These are phyloP conservation scores for Peromyscus attwateri DNA, from an alignment of 2,797 vertebrate genomes.

Conservation along the genomic window DNA sequence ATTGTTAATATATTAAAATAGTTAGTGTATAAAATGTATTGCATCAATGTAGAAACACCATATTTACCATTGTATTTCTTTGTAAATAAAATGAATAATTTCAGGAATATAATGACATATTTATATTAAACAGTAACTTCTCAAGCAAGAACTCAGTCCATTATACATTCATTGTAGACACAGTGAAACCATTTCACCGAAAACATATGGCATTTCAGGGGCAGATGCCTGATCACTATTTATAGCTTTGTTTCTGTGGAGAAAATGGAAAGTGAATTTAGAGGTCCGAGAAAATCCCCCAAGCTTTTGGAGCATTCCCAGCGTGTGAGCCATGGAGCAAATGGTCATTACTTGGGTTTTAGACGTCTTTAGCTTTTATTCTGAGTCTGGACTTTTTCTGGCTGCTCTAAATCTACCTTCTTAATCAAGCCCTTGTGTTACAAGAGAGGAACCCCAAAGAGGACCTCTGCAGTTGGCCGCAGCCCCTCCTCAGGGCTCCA, in stretches of 20 bases:
- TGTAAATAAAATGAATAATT: not conserved
- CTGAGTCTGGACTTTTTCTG: slow-evolving; percentile 49
- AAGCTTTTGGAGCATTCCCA: slow-evolving; percentile 12
- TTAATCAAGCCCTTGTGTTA: slow-evolving; percentile 15
- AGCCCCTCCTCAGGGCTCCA: not conserved
- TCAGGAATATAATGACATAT: not conserved
- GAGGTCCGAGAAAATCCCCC: slow-evolving; percentile 47
- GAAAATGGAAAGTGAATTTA: slow-evolving; percentile 62
- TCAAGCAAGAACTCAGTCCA: not conserved
- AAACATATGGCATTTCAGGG: slow-evolving; percentile 30
- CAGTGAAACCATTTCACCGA: not conserved
- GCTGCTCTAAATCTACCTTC: slow-evolving; percentile 57
- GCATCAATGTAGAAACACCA: not conserved
- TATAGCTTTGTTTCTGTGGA: slow-evolving; percentile 28
- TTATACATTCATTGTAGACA: slow-evolving; percentile 7
- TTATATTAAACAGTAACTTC: not conserved
- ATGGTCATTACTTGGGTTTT: slow-evolving; percentile 39
- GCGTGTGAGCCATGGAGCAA: not conserved
- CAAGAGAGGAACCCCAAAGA: not conserved
- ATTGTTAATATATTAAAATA: not conserved
- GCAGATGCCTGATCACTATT: not conserved
- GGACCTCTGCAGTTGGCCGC: not conserved
- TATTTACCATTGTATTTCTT: not conserved
- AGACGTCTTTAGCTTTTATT: slow-evolving; percentile 65
- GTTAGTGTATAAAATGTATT: not conserved